Percentiles rank a stretch among this genome's conserved stretches.
Conservation (phyloP, 2,888 invertebrate species). For the Xestoiulus laeticollis region DNA sequence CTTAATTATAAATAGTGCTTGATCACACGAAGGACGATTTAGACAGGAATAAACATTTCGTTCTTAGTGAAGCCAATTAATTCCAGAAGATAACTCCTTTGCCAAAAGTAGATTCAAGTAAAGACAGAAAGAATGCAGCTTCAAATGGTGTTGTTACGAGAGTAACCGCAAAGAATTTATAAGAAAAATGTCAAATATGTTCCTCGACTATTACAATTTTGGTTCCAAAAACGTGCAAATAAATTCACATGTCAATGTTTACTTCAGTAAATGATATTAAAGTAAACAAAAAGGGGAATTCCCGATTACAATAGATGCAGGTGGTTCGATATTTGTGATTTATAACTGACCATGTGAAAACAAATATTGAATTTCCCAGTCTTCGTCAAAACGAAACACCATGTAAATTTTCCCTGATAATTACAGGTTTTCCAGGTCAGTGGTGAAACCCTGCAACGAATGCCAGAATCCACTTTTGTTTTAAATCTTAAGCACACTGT, state of each 20-base stretch:
- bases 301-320: no score
- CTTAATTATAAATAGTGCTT: not conserved
- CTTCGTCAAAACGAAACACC: no score
- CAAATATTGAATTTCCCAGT: no score
- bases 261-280: not conserved
- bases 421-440: no score
- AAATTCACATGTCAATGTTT: not conserved
- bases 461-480: not conserved
- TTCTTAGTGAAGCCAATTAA: not conserved
- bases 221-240: no score
- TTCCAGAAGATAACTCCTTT: not conserved
- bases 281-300: no score
- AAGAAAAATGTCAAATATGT: not conserved
- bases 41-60: not conserved
- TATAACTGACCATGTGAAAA: no score
- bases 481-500: not conserved
- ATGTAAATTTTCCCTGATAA: no score
- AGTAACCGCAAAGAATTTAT: not conserved
- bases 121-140: not conserved
- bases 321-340: no score
- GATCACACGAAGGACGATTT: not conserved
- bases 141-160: not conserved
- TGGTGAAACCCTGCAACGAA: no score
- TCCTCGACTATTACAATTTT: no score
- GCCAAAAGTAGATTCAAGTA: not conserved